Evolutionary conservation across 37 sponge, comb jelly and placozoan species (phyloP), one percentile per base, ranked within the genome.

Genomic region (Chondrilla cf. caribensis): DNA sequence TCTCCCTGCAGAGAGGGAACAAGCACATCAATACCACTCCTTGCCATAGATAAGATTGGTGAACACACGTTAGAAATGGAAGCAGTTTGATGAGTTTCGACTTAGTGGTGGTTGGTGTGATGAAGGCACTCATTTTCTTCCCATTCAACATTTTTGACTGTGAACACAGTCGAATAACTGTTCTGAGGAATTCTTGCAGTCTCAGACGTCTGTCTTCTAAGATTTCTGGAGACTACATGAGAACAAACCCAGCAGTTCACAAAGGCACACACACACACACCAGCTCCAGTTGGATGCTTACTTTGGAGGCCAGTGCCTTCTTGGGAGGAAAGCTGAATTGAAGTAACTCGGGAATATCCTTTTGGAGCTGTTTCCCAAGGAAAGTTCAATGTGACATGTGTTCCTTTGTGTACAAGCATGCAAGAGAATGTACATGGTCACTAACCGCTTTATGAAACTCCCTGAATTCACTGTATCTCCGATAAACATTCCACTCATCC

Each of bases 401-500:
- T n/a, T n/a, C n/a, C n/a, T n/a, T n/a, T n/a, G n/a, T n/a, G n/a
- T n/a, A n/a, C n/a, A n/a, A n/a, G n/a, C n/a, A n/a, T n/a, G n/a
- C n/a, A n/a, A n/a, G n/a, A n/a, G n/a, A n/a, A n/a, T n/a, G n/a
- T n/a, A n/a, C n/a, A n/a, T n/a, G n/a, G n/a, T 14, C 43, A 39
- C 92, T 78, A 11, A 89, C 85, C 38, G 85, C 89, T 43, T 85
- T 83, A 70, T 92, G 93, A 68, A 98, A 95, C 39, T 87, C 92
- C 21, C 88, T 85, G 75, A 98, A 94, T 78, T 98, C 92, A 6
- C 94, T 84, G 83, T 98, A 98, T 2, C 99, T 57, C 14, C 99
- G 79, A 73, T 96, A 93, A 22, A 98, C 89, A 59, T 90, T 96
- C 99, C 99, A 98, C 79, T 98, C 97, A 42, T 96, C 96, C 3